Evolutionary conservation across 2,113 vertebrate species (phyloP), one percentile per base, ranked within the genome.

Genomic region (Colossoma macropomum): DNA sequence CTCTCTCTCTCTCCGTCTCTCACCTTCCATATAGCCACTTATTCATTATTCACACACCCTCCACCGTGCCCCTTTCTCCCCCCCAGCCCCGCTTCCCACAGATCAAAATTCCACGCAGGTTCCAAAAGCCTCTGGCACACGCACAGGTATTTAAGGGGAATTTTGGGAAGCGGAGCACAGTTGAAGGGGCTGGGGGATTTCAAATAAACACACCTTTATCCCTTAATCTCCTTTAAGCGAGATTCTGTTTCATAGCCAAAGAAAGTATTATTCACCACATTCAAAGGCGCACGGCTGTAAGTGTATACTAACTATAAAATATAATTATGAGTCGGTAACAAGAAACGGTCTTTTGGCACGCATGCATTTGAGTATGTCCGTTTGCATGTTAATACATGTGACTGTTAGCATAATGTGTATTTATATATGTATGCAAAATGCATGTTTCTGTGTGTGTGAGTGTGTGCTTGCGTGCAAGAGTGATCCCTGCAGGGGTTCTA

Each of bases 201-300:
- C 94, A 89, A 85, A 91, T 92, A 92, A 92, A 93, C 92, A 92
- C 91, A 93, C 89, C 90, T 90, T 92, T 88, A 94, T 93, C 92
- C 92, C 80, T 89, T 92, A 93, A 94, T 93, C 93, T 90, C 86
- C 75, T 78, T 86, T 92, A 90, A 92, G 89, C 88, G 88, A 88
- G 89, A 89, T 92, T 91, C 86, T 85, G 90, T 93, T 93, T 92
- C 88, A 88, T 88, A 92, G 82, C 86, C 85, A 85, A 90, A 83
- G 79, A 84, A 70, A 79, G 84, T 84, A 87, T 86, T 56, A 87
- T 89, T 86, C 77, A 79, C 66, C 41, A 83, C 85, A 11, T 56
- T 73, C 82, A 88, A 84, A 87, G 25, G 41, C 48, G 76, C 76
- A 80, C 68, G 75, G 74, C n/a, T 82, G 79, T 88, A 79, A 87